Evolutionary conservation across 2,797 vertebrate species (phyloP).

Genomic region (Emys orbicularis): DNA sequence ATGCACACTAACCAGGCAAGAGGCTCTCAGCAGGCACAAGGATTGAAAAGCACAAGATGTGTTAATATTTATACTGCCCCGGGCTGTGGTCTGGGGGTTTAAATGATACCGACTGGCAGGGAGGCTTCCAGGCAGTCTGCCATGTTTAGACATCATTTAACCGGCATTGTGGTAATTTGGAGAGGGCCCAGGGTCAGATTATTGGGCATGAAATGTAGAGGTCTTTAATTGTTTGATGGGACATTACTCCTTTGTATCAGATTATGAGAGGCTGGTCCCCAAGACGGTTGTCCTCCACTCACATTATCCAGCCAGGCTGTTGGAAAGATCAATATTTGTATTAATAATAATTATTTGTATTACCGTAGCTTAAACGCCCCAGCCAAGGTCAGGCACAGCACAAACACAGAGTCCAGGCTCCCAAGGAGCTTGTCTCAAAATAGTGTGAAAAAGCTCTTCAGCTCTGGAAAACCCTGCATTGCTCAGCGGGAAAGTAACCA

Average conservation of each 20-base stretch:
- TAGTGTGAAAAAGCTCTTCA: background rate
- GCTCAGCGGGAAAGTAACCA: background rate
- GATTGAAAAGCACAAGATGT: background rate
- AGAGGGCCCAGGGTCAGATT: background rate
- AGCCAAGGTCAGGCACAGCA: background rate
- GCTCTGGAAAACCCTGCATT: background rate
- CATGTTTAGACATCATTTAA: background rate
- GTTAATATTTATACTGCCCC: background rate
- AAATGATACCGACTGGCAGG: fast-evolving
- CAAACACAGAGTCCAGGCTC: background rate
- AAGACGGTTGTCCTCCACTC: background rate
- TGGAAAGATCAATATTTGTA: background rate
- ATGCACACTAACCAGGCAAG: fast-evolving
- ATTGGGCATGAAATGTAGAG: background rate
- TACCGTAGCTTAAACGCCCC: background rate
- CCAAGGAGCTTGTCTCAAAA: background rate
- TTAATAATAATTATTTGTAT: background rate
- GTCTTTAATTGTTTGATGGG: background rate
- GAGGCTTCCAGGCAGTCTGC: fast-evolving
- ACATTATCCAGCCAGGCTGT: background rate
- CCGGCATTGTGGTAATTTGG: background rate
- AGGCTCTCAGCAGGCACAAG: background rate
- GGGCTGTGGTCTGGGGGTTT: background rate
- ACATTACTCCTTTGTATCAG: background rate
- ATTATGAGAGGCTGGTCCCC: background rate